Evolutionary conservation across 2,113 vertebrate genomes (phyloP).

Genomic region (Felis chaus): DNA sequence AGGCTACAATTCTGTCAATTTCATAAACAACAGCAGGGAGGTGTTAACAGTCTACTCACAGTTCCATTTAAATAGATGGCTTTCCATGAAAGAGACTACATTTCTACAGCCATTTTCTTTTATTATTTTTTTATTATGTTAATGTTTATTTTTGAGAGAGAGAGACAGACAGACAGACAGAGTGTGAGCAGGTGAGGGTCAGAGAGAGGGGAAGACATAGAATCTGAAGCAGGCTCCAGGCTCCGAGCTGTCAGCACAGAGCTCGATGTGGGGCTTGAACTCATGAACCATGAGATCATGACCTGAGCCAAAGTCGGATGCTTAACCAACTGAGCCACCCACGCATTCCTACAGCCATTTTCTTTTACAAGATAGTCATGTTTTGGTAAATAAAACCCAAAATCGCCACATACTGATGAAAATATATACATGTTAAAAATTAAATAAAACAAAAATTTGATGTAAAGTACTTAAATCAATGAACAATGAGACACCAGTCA

Average conservation of each 20-base stretch:
- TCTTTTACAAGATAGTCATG: not conserved
- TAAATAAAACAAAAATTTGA: not conserved
- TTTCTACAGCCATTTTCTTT: not conserved
- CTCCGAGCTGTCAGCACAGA: too few relatives aligned
- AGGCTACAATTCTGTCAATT: not conserved
- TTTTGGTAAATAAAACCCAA: not conserved
- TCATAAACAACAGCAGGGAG: constrained; percentile 24
- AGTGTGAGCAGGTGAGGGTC: too few relatives aligned
- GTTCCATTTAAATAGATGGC: not conserved
- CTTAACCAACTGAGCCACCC: too few relatives aligned
- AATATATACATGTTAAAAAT: not conserved
- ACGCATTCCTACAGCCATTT: not conserved
- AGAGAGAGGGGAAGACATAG: too few relatives aligned
- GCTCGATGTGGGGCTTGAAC: too few relatives aligned
- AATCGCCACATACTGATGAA: not conserved
- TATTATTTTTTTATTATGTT: not conserved
- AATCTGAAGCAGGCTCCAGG: too few relatives aligned
- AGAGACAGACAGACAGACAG: too few relatives aligned
- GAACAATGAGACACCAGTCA: not conserved
- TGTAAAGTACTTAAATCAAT: not conserved
- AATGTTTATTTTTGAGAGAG: too few relatives aligned
- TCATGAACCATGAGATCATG: too few relatives aligned
- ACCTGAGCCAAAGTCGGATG: too few relatives aligned
- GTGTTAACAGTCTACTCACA: not conserved
- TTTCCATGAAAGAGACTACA: not conserved